Evolutionary conservation across 23 tunicate species (phyloP).

Genomic region (Phallusia fumigata): DNA sequence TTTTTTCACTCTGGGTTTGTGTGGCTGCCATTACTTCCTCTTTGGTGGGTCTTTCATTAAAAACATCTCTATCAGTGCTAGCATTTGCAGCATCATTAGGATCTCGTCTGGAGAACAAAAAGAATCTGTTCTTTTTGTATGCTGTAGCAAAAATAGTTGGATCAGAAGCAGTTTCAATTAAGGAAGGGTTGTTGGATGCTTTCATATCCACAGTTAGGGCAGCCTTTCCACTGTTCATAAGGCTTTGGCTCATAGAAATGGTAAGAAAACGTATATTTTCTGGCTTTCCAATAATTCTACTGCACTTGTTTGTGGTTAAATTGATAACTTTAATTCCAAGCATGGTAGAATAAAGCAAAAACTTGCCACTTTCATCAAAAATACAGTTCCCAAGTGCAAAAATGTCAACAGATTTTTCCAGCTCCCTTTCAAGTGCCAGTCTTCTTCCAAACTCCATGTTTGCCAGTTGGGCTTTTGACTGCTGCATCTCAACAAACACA

Average conservation of each 20-base stretch:
- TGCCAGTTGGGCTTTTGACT: conserved; percentile 82
- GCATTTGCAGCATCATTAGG: conserved; percentile 64
- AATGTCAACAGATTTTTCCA: conserved; percentile 44
- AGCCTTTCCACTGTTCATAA: conserved; percentile 40
- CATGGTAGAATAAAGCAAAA: conserved; percentile 88
- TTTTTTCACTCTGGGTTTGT: conserved; percentile 77
- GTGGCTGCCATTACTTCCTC: conserved; percentile 94
- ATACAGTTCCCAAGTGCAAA: conserved; percentile 52
- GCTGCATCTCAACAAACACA: conserved; percentile 63
- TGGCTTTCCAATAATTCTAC: conserved; percentile 76
- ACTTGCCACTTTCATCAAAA: conserved; percentile 91
- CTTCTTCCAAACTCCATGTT: conserved; percentile 99
- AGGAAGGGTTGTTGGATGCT: conserved; percentile 88
- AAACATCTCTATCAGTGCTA: conserved; percentile 79
- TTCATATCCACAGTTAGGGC: conserved; percentile 90
- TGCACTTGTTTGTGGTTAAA: conserved; percentile 77
- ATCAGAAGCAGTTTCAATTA: conserved; percentile 52
- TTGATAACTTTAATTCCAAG: conserved; percentile 87
- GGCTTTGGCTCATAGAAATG: conserved; percentile 80
- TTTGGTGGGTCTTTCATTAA: conserved; percentile 96
- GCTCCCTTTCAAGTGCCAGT: conserved; percentile 90
- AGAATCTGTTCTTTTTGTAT: conserved; percentile 90
- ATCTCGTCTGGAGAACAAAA: conserved; percentile 47
- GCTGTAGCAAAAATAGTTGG: conserved; percentile 92
- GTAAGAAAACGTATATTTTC: conserved; percentile 75